Evolutionary conservation across 1,140 invertebrate species (phyloP).

Genomic region (Hermatobates lingyangjiaoensis): DNA sequence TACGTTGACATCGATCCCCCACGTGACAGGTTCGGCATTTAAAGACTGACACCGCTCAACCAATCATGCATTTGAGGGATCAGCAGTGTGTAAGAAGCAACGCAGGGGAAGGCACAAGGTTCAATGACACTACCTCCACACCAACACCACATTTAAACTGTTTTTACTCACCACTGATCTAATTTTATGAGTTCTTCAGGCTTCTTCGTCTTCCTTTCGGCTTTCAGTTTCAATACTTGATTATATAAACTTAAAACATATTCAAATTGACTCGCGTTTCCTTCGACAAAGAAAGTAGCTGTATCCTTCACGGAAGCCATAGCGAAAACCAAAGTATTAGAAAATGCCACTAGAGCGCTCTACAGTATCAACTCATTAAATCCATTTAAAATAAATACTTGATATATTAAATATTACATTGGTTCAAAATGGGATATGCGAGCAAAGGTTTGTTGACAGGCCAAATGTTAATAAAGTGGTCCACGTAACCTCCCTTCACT

Average conservation of each 20-base stretch:
- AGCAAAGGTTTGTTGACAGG: background rate
- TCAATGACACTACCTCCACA: slow-evolving; percentile 26
- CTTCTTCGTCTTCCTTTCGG: slow-evolving; percentile 71
- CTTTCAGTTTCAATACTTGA: slow-evolving; percentile 67
- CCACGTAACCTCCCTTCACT: slow-evolving; percentile 7
- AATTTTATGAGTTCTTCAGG: slow-evolving; percentile 81
- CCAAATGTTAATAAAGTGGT: background rate
- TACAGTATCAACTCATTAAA: background rate
- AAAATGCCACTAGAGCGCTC: slow-evolving; percentile 10
- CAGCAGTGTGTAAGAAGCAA: slow-evolving; percentile 19
- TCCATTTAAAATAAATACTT: background rate
- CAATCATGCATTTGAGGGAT: slow-evolving; percentile 15
- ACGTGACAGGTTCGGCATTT: slow-evolving; percentile 23
- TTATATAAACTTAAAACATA: slow-evolving; percentile 75
- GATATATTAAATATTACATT: background rate
- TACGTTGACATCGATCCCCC: too few species aligned
- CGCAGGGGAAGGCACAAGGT: slow-evolving; percentile 22
- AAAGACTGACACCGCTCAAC: slow-evolving; percentile 20
- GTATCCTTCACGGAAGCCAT: slow-evolving; percentile 73
- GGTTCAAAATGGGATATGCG: background rate
- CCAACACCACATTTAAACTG: slow-evolving; percentile 10
- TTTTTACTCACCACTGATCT: slow-evolving; percentile 69
- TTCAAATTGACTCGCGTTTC: slow-evolving; percentile 66
- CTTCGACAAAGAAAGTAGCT: slow-evolving; percentile 75
- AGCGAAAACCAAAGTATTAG: slow-evolving; percentile 19